Percentiles rank a stretch among this genome's conserved stretches.
Evolutionary conservation across 2,888 invertebrate species (phyloP).

Genomic region (Andrena praecox): DNA sequence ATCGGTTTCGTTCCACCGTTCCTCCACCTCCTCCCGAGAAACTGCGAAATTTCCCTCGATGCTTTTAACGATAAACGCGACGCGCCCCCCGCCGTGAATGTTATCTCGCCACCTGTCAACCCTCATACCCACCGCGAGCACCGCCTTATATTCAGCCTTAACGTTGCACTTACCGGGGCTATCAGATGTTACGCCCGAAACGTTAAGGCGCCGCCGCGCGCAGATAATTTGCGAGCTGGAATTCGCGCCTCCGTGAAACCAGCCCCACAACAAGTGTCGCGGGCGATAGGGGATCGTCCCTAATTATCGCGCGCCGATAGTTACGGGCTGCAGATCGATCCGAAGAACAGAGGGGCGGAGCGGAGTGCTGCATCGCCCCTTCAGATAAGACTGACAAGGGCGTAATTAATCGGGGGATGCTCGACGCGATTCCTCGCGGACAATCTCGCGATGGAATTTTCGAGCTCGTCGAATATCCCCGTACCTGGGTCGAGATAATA

Average conservation of each 20-base stretch:
- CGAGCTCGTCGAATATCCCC: neutral
- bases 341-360: too few relatives aligned
- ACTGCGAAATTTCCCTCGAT: conserved; percentile 75
- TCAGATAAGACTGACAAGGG: neutral
- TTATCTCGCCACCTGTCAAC: conserved; percentile 76
- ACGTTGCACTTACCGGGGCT: conserved; percentile 73
- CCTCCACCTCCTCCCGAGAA: conserved; percentile 32
- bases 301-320: conserved; percentile 16
- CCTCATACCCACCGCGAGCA: conserved; percentile 65
- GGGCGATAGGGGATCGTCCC: neutral
- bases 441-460: neutral
- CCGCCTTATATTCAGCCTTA: conserved; percentile 72
- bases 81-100: conserved; percentile 64
- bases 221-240: conserved; percentile 61
- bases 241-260: conserved; percentile 39
- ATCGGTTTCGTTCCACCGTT: conserved; percentile 54
- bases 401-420: neutral
- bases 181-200: conserved; percentile 73
- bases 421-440: too few relatives aligned
- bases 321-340: neutral
- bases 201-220: conserved; percentile 62
- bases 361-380: neutral
- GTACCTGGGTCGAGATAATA: neutral
- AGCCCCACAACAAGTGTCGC: conserved; percentile 14
- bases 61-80: conserved; percentile 77